Conservation (phyloP, 2,888 invertebrate species). For the Watsonalla cultraria region DNA sequence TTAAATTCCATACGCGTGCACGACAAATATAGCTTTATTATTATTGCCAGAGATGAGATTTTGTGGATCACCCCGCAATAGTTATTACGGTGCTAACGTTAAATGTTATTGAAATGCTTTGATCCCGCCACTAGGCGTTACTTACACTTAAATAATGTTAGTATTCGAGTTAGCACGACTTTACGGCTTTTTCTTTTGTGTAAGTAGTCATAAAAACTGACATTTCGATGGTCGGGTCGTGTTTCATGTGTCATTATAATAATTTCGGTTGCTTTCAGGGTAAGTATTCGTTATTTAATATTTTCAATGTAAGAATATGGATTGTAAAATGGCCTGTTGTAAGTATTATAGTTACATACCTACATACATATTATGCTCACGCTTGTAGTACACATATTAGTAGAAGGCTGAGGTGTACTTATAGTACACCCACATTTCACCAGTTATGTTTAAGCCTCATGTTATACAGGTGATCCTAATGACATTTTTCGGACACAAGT, state of each 20-base stretch:
- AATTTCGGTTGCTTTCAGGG: neutral
- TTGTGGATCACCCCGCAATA: constrained; percentile 46
- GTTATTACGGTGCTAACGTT: constrained; percentile 46
- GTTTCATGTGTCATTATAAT: neutral
- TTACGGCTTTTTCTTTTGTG: constrained; percentile 16
- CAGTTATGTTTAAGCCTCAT: too few relatives aligned
- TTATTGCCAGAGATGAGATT: constrained; percentile 55
- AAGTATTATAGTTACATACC: too few relatives aligned
- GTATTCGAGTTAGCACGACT: constrained; percentile 16
- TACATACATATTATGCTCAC: too few relatives aligned
- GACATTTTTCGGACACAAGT: too few relatives aligned
- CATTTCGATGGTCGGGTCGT: constrained; percentile 6
- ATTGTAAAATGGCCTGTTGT: too few relatives aligned
- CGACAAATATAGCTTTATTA: constrained; percentile 63
- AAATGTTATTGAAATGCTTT: constrained; percentile 49
- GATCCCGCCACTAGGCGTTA: constrained; percentile 31
- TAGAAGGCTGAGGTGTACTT: too few relatives aligned
- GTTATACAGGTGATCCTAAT: too few relatives aligned
- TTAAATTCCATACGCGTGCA: constrained; percentile 54
- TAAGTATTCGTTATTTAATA: neutral
- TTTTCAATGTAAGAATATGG: neutral
- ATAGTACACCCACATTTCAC: too few relatives aligned
- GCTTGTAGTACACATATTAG: too few relatives aligned
- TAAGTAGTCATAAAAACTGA: constrained; percentile 14
- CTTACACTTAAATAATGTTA: constrained; percentile 29